phyloP scores from a whole-genome alignment of 2,888 invertebrate genomes.

The Cotesia congregata region DNA sequence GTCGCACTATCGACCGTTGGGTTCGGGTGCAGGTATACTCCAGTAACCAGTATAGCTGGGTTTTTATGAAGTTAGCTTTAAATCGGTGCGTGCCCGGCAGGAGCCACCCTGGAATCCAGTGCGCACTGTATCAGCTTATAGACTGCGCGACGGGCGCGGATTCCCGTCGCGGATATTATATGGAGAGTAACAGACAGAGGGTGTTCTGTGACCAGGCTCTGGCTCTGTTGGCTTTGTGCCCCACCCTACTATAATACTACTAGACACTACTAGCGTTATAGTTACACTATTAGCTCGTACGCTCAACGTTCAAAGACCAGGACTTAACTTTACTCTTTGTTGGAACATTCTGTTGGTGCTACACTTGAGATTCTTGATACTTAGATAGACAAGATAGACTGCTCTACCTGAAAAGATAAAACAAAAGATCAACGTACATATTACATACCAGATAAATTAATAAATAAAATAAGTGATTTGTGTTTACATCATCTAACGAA shows the following conservation, averaged over 20 bases:
- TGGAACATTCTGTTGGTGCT: too few species aligned
- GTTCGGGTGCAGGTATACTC: neutral
- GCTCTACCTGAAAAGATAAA: too few species aligned
- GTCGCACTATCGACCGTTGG: slow-evolving; percentile 7
- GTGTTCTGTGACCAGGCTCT: neutral
- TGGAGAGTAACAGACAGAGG: slow-evolving; percentile 4
- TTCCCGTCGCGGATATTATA: neutral
- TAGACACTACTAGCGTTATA: neutral
- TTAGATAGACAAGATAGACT: too few species aligned
- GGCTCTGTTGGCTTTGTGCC: slow-evolving; percentile 2
- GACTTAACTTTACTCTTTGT: neutral
- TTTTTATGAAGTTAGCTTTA: too few species aligned
- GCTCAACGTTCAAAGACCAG: neutral
- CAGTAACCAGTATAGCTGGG: neutral
- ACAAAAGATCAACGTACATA: too few species aligned
- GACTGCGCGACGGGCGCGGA: neutral
- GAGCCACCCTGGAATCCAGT: neutral
- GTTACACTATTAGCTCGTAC: neutral
- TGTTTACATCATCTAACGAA: too few species aligned
- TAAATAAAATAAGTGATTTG: too few species aligned
- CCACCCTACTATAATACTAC: slow-evolving; percentile 9
- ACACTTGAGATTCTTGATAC: too few species aligned
- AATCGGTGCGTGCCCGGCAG: neutral
- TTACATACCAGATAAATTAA: too few species aligned
- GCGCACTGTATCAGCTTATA: neutral